A percentile compares a stretch with the other conserved stretches of the same genome.
Conservation (phyloP, 2,797 vertebrate species). For the Amazonetta brasiliensis region DNA sequence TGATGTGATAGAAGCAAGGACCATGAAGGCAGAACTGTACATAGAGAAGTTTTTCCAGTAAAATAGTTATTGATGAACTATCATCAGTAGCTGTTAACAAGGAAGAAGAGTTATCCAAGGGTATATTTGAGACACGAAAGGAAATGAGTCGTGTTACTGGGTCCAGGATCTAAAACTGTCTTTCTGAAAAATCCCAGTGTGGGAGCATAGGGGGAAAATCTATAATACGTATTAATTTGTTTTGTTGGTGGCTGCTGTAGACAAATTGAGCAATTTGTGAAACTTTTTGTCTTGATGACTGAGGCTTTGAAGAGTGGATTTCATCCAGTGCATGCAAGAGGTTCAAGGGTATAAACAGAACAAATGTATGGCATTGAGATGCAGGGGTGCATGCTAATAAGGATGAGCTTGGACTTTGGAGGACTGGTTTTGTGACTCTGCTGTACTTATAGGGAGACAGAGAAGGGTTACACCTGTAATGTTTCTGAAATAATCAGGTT, state of each 20-base stretch:
- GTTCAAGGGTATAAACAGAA: background rate
- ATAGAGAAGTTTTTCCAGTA: background rate
- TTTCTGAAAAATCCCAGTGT: background rate
- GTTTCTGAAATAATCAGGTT: background rate
- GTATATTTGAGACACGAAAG: background rate
- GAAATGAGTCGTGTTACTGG: background rate
- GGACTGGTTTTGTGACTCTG: background rate
- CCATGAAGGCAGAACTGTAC: background rate
- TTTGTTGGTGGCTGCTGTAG: background rate
- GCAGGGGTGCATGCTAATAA: background rate
- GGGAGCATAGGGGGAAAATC: accelerated
- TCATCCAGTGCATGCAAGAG: background rate
- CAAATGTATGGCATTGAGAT: background rate
- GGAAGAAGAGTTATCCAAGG: background rate
- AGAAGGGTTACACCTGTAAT: background rate
- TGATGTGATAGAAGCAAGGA: background rate
- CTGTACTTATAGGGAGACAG: background rate
- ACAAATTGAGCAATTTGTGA: background rate
- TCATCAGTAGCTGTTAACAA: background rate
- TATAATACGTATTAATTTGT: background rate
- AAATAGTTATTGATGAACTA: background rate
- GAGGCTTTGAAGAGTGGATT: background rate
- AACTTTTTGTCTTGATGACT: background rate
- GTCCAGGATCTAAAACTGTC: background rate
- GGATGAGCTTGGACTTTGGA: background rate